A percentile compares a stretch with the other conserved stretches of the same genome.
Conservation (phyloP, 2,113 vertebrate genomes). For the Herpetotheres cachinnans region DNA sequence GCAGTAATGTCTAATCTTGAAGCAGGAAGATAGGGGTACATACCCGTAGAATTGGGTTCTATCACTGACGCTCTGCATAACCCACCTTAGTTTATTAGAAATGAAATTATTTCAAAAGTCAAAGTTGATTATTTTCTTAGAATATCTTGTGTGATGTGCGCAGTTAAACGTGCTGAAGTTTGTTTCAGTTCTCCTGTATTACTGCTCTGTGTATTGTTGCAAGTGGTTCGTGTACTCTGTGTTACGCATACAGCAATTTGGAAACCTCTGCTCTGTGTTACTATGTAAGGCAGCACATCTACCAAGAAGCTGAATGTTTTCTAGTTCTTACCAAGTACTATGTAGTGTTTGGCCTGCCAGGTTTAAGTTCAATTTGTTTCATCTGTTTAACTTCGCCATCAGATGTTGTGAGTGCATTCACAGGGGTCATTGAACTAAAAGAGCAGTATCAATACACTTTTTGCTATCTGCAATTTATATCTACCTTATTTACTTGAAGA, state of each 20-base stretch:
- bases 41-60: neutral
- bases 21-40: rapidly evolving
- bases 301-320: neutral
- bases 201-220: neutral
- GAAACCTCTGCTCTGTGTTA: neutral
- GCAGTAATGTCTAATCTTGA: neutral
- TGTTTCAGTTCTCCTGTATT: neutral
- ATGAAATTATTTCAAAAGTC: neutral
- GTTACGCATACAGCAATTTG: neutral
- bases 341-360: neutral
- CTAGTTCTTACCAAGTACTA: neutral
- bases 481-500: neutral
- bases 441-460: neutral
- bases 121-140: neutral
- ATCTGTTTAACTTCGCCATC: neutral
- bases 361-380: neutral
- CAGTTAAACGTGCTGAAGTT: neutral
- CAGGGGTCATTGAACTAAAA: neutral
- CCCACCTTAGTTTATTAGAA: neutral
- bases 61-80: neutral
- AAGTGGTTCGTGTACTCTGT: neutral
- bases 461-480: neutral
- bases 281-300: neutral
- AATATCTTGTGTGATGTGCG: neutral
- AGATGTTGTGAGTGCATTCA: neutral